Evolutionary conservation across 1,140 invertebrate species (phyloP), one percentile per base, ranked within the genome.

Genomic region (Camponotus pennsylvanicus): DNA sequence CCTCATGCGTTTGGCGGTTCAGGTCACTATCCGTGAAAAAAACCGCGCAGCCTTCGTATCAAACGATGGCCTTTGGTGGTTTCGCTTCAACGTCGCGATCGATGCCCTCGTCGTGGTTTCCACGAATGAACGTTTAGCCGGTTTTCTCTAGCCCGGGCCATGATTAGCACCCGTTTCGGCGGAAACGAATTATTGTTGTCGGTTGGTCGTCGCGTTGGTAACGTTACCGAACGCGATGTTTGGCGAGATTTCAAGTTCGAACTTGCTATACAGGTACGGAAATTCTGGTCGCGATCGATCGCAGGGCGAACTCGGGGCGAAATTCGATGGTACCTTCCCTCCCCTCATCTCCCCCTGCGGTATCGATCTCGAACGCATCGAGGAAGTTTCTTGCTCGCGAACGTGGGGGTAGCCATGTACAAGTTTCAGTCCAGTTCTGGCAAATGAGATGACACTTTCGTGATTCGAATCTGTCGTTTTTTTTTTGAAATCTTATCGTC

Each of bases 201-300:
- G 91, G 86, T 69, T 67, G 83, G 75, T 90, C 80, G 92, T 93
- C 89, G 92, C 91, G 92, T 92, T 93, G 92, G 92, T 90, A 93
- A 93, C 92, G 88, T 77, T 55, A n/a, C 57, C 61, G 42, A 77
- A 73, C 21, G 40, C 57, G 63, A 85, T 52, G 67, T 67, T 57
- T 49, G 59, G 59, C 49, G 69, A 75, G 61, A 84, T 90, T 86
- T 79, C 71, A 63, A 52, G 70, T 73, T 87, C 71, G 79, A 52
- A 73, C 55, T 27, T 37, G 69, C 37, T 37, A 21, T 45, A 55
- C 27, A 32, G 37, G 55, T n/a, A 61, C 57, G 79, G 45, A 88
- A 87, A 87, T 70, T 75, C 64, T 21, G 57, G 42, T 57, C 55
- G 67, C 76, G 76, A 89, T 89, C 86, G 88, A 89, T 88, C 80